phyloP scores from a whole-genome alignment of 2,888 invertebrate genomes.

The Eupithecia pulchellata region DNA sequence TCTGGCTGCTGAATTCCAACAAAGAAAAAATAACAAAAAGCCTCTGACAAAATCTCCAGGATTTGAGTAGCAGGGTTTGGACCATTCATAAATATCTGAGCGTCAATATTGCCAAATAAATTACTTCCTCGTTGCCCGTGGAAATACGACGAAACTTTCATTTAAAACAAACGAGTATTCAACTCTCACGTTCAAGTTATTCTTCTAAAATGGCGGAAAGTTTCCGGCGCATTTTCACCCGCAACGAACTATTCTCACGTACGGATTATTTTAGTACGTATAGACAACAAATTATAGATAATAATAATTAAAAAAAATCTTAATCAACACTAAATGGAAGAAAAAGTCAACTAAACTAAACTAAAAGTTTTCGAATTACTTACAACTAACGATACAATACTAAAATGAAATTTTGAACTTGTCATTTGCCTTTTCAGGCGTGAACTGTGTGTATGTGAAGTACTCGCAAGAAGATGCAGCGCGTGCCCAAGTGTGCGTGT shows the following conservation, averaged over 20 bases:
- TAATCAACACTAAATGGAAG: constrained; percentile 80
- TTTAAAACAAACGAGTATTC: not conserved
- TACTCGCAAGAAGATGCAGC: not conserved
- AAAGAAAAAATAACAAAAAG: constrained; percentile 68
- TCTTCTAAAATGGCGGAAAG: constrained; percentile 14
- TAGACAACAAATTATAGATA: constrained; percentile 71
- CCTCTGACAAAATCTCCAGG: constrained; percentile 77
- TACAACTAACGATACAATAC: constrained; percentile 55
- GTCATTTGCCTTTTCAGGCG: not conserved
- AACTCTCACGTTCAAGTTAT: not conserved
- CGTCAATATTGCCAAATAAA: constrained; percentile 68
- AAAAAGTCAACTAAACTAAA: constrained; percentile 79
- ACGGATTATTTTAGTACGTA: constrained; percentile 60
- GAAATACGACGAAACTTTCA: not conserved
- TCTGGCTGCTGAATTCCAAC: constrained; percentile 57
- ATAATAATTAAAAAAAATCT: constrained; percentile 74
- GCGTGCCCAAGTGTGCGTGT: constrained; percentile 1
- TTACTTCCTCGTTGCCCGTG: constrained; percentile 50
- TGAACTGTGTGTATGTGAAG: not conserved
- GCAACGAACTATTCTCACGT: constrained; percentile 43
- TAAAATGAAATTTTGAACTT: constrained; percentile 37
- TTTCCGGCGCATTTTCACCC: constrained; percentile 14
- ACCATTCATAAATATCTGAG: constrained; percentile 64
- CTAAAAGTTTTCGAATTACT: constrained; percentile 62
- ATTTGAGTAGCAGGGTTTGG: constrained; percentile 55